Evolutionary conservation across 92 coral and sea anemone species (phyloP), one percentile per base, ranked within the genome.

Genomic region (Epizoanthus ramosus): DNA sequence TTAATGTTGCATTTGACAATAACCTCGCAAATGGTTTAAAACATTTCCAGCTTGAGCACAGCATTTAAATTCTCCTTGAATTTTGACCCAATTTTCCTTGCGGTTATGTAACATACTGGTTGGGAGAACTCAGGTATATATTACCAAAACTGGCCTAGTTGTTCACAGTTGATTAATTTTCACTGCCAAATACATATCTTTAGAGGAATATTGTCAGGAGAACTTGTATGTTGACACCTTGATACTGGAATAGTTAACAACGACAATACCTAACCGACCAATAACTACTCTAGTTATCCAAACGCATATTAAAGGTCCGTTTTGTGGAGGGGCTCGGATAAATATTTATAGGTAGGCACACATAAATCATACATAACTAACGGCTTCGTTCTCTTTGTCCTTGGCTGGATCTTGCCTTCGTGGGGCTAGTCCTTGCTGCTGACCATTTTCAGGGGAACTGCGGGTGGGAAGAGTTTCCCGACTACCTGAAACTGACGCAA

Each of bases 1-100:
- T 22, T 43, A n/a, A 57, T 47, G 57, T 79, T 45, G 72, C 80
- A 85, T 3, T 71, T 79, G 19, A 72, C 83, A 22, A 86, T 63
- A 10, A 65, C 84, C 53, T 43, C 8, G 50, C 31, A 31, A 63
- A 2, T 63, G 19, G 13, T 10, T 28, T n/a, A n/a, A n/a, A n/a
- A 63, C 9, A 12, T 28, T 12, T 63, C 22, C 8, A 63, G 68
- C 35, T 63, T 2, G 28, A 4, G 8, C 9, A 21, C 13, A 15
- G 22, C 68, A 3, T 9, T 22, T 13, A 16, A 63, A 31, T 63
- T 23, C 41, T 23, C 69, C 31, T 64, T 24, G 3, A 8, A 37
- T 64, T 35, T n/a, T n/a, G n/a, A n/a, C n/a, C n/a, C n/a, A n/a
- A n/a, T n/a, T n/a, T n/a, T 64, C 69, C 33, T 64, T 23, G 24